Evolutionary conservation across 2,888 invertebrate genomes (phyloP), one percentile per base, ranked within the genome.

Genomic region (Myathropa florea): DNA sequence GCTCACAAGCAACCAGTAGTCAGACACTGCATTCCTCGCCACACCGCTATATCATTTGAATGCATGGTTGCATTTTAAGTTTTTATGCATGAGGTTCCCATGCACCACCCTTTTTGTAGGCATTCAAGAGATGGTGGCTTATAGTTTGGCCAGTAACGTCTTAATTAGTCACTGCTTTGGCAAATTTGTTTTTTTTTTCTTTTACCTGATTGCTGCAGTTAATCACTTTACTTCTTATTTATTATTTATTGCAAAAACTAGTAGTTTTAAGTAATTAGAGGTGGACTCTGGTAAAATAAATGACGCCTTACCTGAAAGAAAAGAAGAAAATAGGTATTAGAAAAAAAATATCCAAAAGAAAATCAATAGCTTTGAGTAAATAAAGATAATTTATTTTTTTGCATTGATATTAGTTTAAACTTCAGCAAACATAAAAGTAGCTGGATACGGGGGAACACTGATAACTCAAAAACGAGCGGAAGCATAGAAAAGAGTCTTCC

Each of bases 61-160:
- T 82, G 64, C 71, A 24, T 71, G 64, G 64, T 78, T 70, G 63
- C 33, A 36, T 12, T 64, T 23, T 64, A 55, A 63, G 21, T 55
- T 26, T 9, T 36, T 70, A 63, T n/a, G 36, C 63, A 60, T 30
- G 53, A 12, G 46, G 36, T 78, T 78, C 77, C 63, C 77, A 78
- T 68, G 75, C 81, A 81, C 81, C 81, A 76, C 46, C 81, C 81
- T 82, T 70, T 68, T 46, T 64, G 81, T 70, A 70, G 64, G 61
- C 70, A 70, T 57, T 63, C 18, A 70, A 61, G 63, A 81, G 75
- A 75, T 18, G 61, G 57, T 33, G 23, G 57, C 63, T 75, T 39
- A 61, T 28, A 46, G 60, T 76, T 67, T 63, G 30, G 36, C 39
- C 67, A 57, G 39, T 36, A 68, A 76, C 81, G 70, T 76, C 59